phyloP scores from a whole-genome alignment of 2,888 invertebrate species.

The Coronaproctus castanopsis region DNA sequence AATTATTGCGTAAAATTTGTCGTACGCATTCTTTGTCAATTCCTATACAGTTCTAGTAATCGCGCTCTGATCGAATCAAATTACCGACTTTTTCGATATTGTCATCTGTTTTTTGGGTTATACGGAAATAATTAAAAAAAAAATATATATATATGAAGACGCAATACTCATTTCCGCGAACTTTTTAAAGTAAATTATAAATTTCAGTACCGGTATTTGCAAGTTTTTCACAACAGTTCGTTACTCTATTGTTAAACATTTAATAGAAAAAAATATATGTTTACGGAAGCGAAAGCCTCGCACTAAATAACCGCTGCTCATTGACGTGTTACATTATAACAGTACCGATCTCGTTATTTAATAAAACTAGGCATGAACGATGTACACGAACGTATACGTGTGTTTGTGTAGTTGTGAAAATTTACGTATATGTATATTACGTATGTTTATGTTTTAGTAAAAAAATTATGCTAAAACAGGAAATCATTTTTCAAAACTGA shows the following conservation, averaged over 20 bases:
- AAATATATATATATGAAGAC: not conserved
- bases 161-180: not conserved
- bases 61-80: not conserved
- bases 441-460: too few species aligned
- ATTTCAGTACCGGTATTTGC: not conserved
- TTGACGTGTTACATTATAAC: too few species aligned
- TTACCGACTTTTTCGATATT: not conserved
- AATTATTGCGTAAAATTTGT: not conserved
- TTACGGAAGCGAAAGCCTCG: too few species aligned
- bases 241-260: not conserved
- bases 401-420: too few species aligned
- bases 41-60: not conserved
- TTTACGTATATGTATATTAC: too few species aligned
- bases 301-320: too few species aligned
- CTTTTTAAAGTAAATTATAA: not conserved
- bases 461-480: too few species aligned
- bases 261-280: too few species aligned
- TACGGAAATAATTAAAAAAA: not conserved
- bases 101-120: not conserved
- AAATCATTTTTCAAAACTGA: too few species aligned
- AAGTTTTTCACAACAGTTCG: not conserved
- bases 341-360: too few species aligned
- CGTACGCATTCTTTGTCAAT: not conserved
- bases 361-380: too few species aligned
- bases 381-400: too few species aligned